phyloP scores from a whole-genome alignment of 2,888 invertebrate species.

The Minunthozetes semirufus region DNA sequence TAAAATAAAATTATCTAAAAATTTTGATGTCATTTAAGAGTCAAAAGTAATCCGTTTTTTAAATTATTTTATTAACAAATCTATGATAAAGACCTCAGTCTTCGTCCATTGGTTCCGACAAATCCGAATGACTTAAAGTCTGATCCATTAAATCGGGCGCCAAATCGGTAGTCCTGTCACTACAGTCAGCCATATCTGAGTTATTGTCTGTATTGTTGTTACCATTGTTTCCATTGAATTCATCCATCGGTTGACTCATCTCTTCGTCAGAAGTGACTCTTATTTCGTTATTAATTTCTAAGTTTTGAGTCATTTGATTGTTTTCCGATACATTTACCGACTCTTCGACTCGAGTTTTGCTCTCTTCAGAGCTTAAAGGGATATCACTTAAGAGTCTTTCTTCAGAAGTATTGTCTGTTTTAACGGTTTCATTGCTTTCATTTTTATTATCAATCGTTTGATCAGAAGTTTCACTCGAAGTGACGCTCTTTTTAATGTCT shows the following conservation, averaged over 20 bases:
- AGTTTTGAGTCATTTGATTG: background rate
- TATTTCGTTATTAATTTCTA: background rate
- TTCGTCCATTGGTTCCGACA: conserved; percentile 20
- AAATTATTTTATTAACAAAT: background rate
- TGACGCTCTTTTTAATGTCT: background rate
- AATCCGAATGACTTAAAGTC: background rate
- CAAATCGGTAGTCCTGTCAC: background rate
- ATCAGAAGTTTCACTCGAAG: background rate
- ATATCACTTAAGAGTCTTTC: background rate
- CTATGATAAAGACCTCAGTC: background rate
- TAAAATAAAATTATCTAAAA: conserved; percentile 9
- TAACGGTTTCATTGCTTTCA: background rate
- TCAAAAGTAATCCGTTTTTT: background rate
- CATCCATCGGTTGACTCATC: conserved; percentile 17
- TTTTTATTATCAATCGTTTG: background rate
- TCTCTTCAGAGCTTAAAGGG: background rate
- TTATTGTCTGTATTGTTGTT: background rate
- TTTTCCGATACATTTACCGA: background rate
- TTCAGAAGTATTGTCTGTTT: background rate
- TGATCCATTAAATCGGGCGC: background rate
- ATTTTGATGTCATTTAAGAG: background rate
- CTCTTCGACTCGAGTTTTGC: background rate
- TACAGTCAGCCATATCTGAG: background rate
- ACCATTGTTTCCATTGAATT: background rate
- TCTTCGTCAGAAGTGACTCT: background rate